Evolutionary conservation across 2,888 invertebrate genomes (phyloP).

Genomic region (Ophion obscuratus): DNA sequence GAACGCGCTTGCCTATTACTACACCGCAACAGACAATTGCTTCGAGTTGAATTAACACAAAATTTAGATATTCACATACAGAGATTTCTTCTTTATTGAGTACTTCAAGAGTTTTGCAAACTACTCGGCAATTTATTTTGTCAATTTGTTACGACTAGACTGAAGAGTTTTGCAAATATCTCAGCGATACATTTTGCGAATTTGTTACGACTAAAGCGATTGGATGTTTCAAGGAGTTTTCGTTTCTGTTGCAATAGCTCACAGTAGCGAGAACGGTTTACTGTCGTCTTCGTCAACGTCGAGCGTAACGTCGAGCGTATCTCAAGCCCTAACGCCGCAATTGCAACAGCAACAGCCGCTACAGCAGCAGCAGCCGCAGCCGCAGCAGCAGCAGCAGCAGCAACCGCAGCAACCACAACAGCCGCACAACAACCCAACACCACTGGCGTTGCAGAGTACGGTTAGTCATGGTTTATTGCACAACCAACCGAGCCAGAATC

Average conservation of each 20-base stretch:
- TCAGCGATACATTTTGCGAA: too few relatives aligned
- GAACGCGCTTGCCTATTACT: too few relatives aligned
- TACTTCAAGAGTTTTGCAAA: too few relatives aligned
- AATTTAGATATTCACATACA: too few relatives aligned
- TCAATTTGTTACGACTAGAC: too few relatives aligned
- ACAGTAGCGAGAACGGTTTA: slow-evolving; percentile 83
- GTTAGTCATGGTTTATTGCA: slow-evolving; percentile 75
- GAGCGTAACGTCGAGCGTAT: slow-evolving; percentile 77
- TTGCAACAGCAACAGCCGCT: slow-evolving; percentile 79
- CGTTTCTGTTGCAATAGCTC: slow-evolving; percentile 76
- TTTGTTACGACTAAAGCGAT: too few relatives aligned
- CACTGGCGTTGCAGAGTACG: slow-evolving; percentile 73
- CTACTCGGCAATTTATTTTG: too few relatives aligned
- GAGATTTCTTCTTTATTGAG: too few relatives aligned
- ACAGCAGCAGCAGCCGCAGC: slow-evolving; percentile 78
- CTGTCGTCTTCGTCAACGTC: slow-evolving; percentile 79
- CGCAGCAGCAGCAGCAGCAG: slow-evolving; percentile 78
- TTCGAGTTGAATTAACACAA: too few relatives aligned
- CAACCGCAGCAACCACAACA: slow-evolving; percentile 66
- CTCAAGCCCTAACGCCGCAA: slow-evolving; percentile 79
- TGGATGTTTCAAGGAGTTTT: neutral
- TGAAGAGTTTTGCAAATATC: too few relatives aligned
- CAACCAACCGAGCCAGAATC: slow-evolving; percentile 74
- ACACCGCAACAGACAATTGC: too few relatives aligned
- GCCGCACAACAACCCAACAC: slow-evolving; percentile 71